Evolutionary conservation across 2,888 invertebrate genomes (phyloP).

Genomic region (Tholera decimalis): DNA sequence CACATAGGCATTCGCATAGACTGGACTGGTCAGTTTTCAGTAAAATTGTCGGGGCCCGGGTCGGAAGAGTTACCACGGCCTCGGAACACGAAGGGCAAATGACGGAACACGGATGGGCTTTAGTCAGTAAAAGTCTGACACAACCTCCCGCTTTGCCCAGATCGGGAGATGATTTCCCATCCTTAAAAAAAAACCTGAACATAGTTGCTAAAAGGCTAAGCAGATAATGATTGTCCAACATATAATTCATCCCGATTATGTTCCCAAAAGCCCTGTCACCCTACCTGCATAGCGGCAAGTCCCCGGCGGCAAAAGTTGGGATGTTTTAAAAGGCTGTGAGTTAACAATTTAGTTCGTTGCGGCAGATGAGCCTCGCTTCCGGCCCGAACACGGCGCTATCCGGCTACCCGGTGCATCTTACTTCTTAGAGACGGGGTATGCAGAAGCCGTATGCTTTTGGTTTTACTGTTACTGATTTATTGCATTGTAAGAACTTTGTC

Average conservation of each 20-base stretch:
- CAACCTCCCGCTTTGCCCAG: no score
- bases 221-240: no score
- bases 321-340: conserved; percentile 71
- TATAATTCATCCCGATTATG: neutral
- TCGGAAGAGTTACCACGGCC: no score
- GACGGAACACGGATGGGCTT: no score
- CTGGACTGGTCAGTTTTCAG: no score
- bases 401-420: conserved; percentile 10
- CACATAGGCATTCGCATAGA: no score
- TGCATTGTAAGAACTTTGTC: neutral
- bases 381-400: conserved; percentile 6
- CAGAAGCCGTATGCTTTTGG: conserved; percentile 8
- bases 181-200: no score
- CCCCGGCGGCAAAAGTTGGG: conserved; percentile 58
- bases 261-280: neutral
- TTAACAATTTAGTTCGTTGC: conserved; percentile 71
- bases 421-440: conserved; percentile 7
- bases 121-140: no score
- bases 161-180: no score
- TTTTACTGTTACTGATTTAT: conserved; percentile 5
- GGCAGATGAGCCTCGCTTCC: conserved; percentile 65
- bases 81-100: no score
- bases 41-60: no score
- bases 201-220: no score
- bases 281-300: conserved; percentile 29